These are phyloP conservation scores for Danionella cerebrum DNA, from an alignment of 2,113 vertebrate genomes.

Conservation along the genomic window DNA sequence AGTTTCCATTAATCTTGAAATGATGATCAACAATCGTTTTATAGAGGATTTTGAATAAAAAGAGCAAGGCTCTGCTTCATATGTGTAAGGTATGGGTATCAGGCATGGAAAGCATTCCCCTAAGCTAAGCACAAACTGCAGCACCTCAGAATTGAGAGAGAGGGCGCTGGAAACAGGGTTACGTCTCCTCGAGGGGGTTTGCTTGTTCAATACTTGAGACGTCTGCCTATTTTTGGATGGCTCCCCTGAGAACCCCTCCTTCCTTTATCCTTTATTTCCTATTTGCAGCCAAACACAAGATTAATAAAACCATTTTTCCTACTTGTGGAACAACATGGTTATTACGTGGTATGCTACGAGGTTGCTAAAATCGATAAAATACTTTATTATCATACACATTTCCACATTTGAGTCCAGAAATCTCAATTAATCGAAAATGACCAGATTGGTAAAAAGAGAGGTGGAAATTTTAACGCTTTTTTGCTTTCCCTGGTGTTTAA, in stretches of 20 bases:
- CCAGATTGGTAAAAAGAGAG: too few relatives aligned
- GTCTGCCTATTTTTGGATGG: conserved; percentile 44
- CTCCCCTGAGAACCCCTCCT: conserved; percentile 41
- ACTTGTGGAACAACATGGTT: not conserved
- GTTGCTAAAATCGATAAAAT: too few relatives aligned
- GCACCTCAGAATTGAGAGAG: not conserved
- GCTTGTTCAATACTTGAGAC: conserved; percentile 45
- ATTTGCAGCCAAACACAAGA: conserved; percentile 21
- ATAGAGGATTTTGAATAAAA: too few relatives aligned
- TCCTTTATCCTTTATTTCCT: conserved; percentile 23
- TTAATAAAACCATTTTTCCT: conserved; percentile 42
- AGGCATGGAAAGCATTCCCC: not conserved
- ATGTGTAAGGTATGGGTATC: not conserved
- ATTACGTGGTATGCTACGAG: not conserved
- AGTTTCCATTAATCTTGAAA: too few relatives aligned
- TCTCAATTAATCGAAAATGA: too few relatives aligned
- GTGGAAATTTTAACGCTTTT: too few relatives aligned
- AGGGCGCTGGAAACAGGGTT: conserved; percentile 9
- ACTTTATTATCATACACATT: too few relatives aligned
- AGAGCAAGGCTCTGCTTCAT: too few relatives aligned
- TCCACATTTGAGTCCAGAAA: too few relatives aligned
- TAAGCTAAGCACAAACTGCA: not conserved
- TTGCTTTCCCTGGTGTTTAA: conserved; percentile 3
- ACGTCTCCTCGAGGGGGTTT: conserved; percentile 43
- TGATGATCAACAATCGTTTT: too few relatives aligned